Evolutionary conservation across 2,888 invertebrate species (phyloP).

Genomic region (Ophonus ardosiacus): DNA sequence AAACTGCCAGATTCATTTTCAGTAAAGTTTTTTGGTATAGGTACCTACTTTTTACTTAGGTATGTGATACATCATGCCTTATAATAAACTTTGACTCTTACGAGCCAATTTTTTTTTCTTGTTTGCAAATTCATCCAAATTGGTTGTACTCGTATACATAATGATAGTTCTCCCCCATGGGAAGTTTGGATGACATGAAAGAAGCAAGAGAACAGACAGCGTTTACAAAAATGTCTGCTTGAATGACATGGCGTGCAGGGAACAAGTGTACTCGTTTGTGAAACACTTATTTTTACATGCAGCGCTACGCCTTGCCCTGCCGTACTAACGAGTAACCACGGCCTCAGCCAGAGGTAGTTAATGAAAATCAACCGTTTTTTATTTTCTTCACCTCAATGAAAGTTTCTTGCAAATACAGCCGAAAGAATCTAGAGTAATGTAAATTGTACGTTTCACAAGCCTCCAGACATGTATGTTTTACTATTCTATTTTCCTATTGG

Average conservation of each 20-base stretch:
- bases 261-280: constrained; percentile 49
- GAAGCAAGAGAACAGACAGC: constrained; percentile 30
- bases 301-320: constrained; percentile 8
- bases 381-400: constrained; percentile 36
- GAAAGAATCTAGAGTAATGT: constrained; percentile 39
- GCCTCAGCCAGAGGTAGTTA: constrained; percentile 27
- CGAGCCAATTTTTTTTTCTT: not conserved
- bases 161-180: constrained; percentile 2
- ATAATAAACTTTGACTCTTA: too few species aligned
- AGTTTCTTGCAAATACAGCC: constrained; percentile 42
- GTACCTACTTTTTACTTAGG: not conserved
- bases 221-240: constrained; percentile 47
- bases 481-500: constrained; percentile 10
- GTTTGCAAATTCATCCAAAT: not conserved
- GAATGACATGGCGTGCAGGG: constrained; percentile 53
- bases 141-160: not conserved
- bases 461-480: not conserved
- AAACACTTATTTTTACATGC: constrained; percentile 39
- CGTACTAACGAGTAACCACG: constrained; percentile 19
- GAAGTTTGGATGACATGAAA: constrained; percentile 38
- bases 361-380: constrained; percentile 50
- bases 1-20: not conserved
- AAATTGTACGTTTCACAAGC: constrained; percentile 39
- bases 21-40: not conserved
- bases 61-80: not conserved